Conservation (phyloP, 2,888 invertebrate species). For the Bedellia somnulentella region DNA sequence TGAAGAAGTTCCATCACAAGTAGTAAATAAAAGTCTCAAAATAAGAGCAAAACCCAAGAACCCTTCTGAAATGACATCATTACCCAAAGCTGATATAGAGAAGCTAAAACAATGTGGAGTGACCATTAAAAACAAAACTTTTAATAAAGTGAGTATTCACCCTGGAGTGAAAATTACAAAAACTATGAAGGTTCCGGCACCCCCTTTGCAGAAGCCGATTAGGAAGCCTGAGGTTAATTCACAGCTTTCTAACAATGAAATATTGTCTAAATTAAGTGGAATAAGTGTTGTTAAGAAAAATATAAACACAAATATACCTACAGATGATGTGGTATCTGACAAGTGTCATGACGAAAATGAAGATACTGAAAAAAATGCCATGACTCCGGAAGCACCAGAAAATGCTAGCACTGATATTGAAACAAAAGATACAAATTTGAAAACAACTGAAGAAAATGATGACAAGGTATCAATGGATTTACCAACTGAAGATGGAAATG, state of each 20-base stretch:
- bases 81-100: constrained; percentile 25
- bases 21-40: constrained; percentile 34
- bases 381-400: no score
- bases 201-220: neutral
- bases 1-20: constrained; percentile 45
- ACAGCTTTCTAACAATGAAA: no score
- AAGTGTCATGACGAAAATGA: constrained; percentile 2
- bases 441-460: neutral
- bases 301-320: constrained; percentile 6
- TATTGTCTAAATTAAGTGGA: constrained; percentile 42
- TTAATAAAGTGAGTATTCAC: constrained; percentile 4
- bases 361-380: constrained; percentile 10
- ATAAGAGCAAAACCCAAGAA: constrained; percentile 13
- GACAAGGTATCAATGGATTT: neutral
- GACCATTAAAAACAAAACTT: constrained; percentile 31
- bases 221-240: neutral
- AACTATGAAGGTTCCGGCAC: constrained; percentile 1
- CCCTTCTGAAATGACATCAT: constrained; percentile 13
- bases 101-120: constrained; percentile 46
- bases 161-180: constrained; percentile 1
- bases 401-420: neutral
- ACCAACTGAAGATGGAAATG: constrained; percentile 1
- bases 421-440: neutral
- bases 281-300: constrained; percentile 40
- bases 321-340: neutral